These are phyloP conservation scores for Cephus runcator DNA, from an alignment of 2,888 invertebrate genomes.

Conservation along the genomic window DNA sequence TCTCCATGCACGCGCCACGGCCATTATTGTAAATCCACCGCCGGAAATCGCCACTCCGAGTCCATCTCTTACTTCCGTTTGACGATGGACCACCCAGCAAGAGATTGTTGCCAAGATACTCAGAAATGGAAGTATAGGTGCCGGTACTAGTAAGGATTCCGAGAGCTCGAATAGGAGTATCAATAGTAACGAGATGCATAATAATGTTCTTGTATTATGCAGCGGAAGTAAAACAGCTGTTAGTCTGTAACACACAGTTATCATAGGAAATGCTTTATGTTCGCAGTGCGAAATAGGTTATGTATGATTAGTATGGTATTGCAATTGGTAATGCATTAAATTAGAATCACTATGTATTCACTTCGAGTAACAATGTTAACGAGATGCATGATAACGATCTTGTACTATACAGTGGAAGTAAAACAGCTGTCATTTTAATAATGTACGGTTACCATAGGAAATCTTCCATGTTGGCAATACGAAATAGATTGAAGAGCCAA, in stretches of 20 bases:
- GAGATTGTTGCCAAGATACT: conserved; percentile 41
- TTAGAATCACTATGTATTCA: no score
- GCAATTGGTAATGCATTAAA: no score
- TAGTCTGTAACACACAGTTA: conserved; percentile 28
- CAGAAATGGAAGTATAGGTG: conserved; percentile 39
- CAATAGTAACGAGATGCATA: conserved; percentile 35
- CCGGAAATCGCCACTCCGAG: conserved; percentile 35
- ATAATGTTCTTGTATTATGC: conserved; percentile 40
- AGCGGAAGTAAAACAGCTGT: conserved; percentile 37
- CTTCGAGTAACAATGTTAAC: conserved; percentile 31
- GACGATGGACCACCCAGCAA: conserved; percentile 52
- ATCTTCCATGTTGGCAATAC: background rate
- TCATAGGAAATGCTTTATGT: background rate
- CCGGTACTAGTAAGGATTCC: conserved; percentile 39
- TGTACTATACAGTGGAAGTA: conserved; percentile 43
- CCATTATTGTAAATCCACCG: conserved; percentile 39
- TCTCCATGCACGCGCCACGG: conserved; percentile 43
- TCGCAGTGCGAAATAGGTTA: no score
- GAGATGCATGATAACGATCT: conserved; percentile 39
- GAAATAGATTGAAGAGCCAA: background rate
- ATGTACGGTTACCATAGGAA: background rate
- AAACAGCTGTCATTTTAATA: conserved; percentile 28
- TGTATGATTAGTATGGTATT: no score
- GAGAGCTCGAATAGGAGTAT: conserved; percentile 43
- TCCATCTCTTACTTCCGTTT: conserved; percentile 43